Evolutionary conservation across 2,797 vertebrate species (phyloP).

Genomic region (Phalanger gymnotis): DNA sequence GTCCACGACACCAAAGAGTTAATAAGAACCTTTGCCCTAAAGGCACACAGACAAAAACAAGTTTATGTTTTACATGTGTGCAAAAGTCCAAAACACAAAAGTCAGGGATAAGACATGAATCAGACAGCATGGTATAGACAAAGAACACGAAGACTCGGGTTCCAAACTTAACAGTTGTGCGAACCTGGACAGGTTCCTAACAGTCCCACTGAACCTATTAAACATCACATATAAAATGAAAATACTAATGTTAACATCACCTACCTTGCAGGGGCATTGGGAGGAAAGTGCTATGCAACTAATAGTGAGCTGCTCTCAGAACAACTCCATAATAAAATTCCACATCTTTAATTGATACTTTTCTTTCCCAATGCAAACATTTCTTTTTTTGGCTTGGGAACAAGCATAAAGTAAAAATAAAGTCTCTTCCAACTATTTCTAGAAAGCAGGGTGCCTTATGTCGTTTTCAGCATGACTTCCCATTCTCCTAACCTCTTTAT

Average conservation of each 20-base stretch:
- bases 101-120: neutral
- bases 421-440: neutral
- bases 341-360: neutral
- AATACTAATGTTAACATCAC: neutral
- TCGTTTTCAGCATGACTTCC: neutral
- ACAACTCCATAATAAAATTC: neutral
- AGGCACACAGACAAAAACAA: neutral
- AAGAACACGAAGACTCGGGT: neutral
- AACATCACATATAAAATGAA: neutral
- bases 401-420: neutral
- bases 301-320: neutral
- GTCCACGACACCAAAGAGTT: neutral
- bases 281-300: neutral
- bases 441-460: conserved; percentile 6
- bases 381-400: neutral
- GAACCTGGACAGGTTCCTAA: neutral
- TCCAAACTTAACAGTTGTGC: neutral
- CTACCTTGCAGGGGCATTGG: neutral
- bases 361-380: neutral
- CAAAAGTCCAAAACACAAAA: neutral
- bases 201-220: neutral
- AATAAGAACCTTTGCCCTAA: neutral
- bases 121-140: neutral
- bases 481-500: neutral
- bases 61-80: neutral